phyloP scores from a whole-genome alignment of 1,140 invertebrate genomes.

The Hestina assimilis region DNA sequence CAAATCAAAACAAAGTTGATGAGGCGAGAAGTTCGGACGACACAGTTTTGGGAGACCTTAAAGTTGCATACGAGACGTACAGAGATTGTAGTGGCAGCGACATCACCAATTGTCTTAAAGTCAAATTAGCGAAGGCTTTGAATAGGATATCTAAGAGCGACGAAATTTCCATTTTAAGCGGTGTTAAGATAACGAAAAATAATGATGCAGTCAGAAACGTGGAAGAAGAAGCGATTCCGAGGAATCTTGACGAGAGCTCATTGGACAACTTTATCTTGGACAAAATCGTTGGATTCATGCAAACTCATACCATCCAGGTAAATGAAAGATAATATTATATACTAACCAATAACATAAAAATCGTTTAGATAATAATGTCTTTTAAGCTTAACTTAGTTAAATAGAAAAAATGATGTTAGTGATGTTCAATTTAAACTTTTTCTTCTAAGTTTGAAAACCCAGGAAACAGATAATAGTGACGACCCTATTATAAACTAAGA shows the following conservation, averaged over 20 bases:
- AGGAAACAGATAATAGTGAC: too few species aligned
- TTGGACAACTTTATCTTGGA: slow-evolving; percentile 87
- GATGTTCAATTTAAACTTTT: too few species aligned
- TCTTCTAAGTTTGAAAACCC: too few species aligned
- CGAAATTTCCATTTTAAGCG: slow-evolving; percentile 83
- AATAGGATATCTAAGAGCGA: slow-evolving; percentile 82
- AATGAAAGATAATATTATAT: slow-evolving; percentile 20
- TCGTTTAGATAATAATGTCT: too few species aligned
- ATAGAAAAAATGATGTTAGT: too few species aligned
- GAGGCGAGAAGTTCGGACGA: slow-evolving; percentile 69
- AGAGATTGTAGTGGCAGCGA: slow-evolving; percentile 86
- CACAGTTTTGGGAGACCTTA: slow-evolving; percentile 64
- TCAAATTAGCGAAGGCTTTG: slow-evolving; percentile 85
- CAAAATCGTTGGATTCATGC: slow-evolving; percentile 85
- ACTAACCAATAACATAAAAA: too few species aligned
- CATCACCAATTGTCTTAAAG: slow-evolving; percentile 85
- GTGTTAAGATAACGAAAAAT: slow-evolving; percentile 84
- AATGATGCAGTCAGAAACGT: slow-evolving; percentile 58
- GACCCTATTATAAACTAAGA: too few species aligned
- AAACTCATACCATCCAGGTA: slow-evolving; percentile 87
- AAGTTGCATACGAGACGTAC: slow-evolving; percentile 79
- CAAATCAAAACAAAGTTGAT: slow-evolving; percentile 63
- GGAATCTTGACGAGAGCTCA: slow-evolving; percentile 84
- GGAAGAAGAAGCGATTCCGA: slow-evolving; percentile 81
- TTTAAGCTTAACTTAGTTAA: too few species aligned